Conservation (phyloP, 1,140 invertebrate genomes). For the Tetranychus cinnabarinus region DNA sequence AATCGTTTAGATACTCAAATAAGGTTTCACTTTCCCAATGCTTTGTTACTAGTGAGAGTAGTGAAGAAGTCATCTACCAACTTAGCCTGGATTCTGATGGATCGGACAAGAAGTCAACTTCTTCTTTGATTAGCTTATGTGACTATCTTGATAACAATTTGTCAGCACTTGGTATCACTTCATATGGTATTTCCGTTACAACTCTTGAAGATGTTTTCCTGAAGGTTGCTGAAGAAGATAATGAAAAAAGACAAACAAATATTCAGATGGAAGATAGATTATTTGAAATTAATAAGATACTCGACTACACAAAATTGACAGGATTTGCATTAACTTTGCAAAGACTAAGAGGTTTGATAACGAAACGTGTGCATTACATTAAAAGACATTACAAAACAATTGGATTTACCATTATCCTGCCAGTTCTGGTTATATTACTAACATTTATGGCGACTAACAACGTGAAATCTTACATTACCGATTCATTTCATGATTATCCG, state of each 20-base stretch:
- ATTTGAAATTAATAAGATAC: no score
- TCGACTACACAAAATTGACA: no score
- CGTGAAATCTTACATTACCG: background rate
- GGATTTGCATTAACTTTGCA: background rate
- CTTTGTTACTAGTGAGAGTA: background rate
- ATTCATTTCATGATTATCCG: background rate
- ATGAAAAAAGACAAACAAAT: no score
- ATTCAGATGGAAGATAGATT: no score
- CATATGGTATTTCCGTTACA: conserved; percentile 49
- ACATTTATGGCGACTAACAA: background rate
- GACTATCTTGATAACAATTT: conserved; percentile 34
- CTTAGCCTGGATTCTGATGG: no score
- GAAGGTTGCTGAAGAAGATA: background rate
- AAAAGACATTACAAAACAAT: conserved; percentile 10
- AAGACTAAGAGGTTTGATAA: conserved; percentile 9
- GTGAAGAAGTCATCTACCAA: background rate
- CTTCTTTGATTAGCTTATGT: conserved; percentile 23
- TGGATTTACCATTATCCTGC: conserved; percentile 10
- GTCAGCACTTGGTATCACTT: conserved; percentile 34
- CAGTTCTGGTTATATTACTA: background rate
- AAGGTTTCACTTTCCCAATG: background rate
- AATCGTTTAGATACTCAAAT: background rate
- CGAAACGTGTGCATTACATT: conserved; percentile 13
- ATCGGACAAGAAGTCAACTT: background rate
- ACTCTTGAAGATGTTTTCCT: conserved; percentile 56